Evolutionary conservation across 92 coral and sea anemone species (phyloP), one percentile per base, ranked within the genome.

Genomic region (Porites evermanni): DNA sequence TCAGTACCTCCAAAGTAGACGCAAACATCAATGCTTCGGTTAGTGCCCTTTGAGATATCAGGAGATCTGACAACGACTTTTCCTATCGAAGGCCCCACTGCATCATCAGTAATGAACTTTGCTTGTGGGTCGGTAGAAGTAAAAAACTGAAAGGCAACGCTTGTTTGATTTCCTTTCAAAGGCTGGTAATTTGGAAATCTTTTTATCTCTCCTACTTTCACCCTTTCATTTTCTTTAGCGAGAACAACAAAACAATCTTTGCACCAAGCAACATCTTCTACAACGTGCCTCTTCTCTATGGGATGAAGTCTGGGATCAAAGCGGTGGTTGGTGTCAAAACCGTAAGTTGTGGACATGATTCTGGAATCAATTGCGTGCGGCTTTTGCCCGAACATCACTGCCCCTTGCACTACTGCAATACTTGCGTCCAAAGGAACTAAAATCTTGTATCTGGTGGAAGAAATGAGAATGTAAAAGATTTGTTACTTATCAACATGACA

Each of bases 321-420:
- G 29, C 38, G 80, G 52, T 61, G 80, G 23, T 83, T 53, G 21
- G 59, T 74, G 5, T 72, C 83, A 19, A 89, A 77, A 51, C 93
- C 91, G 24, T 92, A 92, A 0, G 95, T 89, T 56, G 72, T 78
- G 3, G 91, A 78, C 87, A 86, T 81, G 56, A 89, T 70, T 64
- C 95, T 91, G 38, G 91, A 91, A 29, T 84, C 80, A 13, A 92
- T 32, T 5, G 70, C 77, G 47, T 78, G 54, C 1, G 95, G 95
- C 19, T 86, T 92, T 56, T 92, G 92, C 26, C 93, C 95, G 59
- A 92, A 92, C 89, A 89, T 86, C 13, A 92, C 92, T 17, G 95
- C 95, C 8, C 93, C 95, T 74, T 92, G 91, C 56, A 92, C 85
- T 12, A 89, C 91, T 12, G 93, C 93, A 12, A 89, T 67, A 59